A percentile compares a stretch with the other conserved stretches of the same genome.
These are phyloP conservation scores for Scotopteryx bipunctaria DNA, from an alignment of 2,888 invertebrate species.

Conservation along the genomic window DNA sequence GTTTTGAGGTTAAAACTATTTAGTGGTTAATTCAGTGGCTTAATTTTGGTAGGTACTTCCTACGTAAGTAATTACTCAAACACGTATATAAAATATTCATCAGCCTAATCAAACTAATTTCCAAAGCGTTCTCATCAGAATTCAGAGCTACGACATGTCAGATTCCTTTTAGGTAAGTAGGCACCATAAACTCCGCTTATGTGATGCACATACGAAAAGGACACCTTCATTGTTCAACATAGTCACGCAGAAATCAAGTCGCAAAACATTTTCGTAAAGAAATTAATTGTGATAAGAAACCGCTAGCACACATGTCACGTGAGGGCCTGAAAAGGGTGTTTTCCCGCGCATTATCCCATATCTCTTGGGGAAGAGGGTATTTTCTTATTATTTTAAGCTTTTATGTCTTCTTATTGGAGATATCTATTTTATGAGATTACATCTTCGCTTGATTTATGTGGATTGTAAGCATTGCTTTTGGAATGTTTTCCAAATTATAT, in stretches of 20 bases:
- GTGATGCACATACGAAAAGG: not conserved
- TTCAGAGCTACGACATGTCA: too few species aligned
- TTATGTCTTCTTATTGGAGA: constrained; percentile 26
- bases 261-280: constrained; percentile 29
- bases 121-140: too few species aligned
- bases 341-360: constrained; percentile 38
- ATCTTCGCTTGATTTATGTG: constrained; percentile 14
- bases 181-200: not conserved
- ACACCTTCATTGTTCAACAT: not conserved
- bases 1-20: too few species aligned
- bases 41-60: too few species aligned
- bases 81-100: too few species aligned
- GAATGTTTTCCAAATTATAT: too few species aligned
- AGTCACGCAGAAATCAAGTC: constrained; percentile 22
- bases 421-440: constrained; percentile 22
- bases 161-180: too few species aligned
- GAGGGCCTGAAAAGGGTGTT: constrained; percentile 50
- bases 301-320: constrained; percentile 49
- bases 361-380: constrained; percentile 37
- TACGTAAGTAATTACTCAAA: too few species aligned
- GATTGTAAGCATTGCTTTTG: too few species aligned
- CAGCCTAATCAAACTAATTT: too few species aligned
- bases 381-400: constrained; percentile 42
- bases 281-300: constrained; percentile 53
- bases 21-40: too few species aligned